Evolutionary conservation across 2,797 vertebrate species (phyloP), one percentile per base, ranked within the genome.

Genomic region (Cirrhinus mrigala): DNA sequence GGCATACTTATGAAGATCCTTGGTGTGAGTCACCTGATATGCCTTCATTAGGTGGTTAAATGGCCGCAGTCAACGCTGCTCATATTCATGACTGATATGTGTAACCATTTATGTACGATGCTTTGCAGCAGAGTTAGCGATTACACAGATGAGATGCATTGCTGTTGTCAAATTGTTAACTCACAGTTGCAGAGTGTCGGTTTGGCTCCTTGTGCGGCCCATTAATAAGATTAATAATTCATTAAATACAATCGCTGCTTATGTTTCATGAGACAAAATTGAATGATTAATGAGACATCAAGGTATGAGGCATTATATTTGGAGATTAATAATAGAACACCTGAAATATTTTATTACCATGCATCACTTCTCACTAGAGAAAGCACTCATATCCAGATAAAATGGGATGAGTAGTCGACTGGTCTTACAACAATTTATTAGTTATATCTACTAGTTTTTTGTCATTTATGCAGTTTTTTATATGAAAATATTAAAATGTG

Each of bases 1-100:
- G 89, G 88, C 89, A 91, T 90, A 88, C 75, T 87, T 89, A 92
- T 91, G 89, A 89, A 85, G 87, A 77, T 78, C 27, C 81, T 68
- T 73, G 70, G 75, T 88, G 82, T 87, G 68, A 74, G 79, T 82
- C 73, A 73, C 77, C 83, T 79, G 83, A 90, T 86, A 64, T 64
- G 74, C 44, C 66, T 85, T 81, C 46, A 48, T 85, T 81, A 71
- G 44, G 79, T 76, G 77, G 44, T 60, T 66, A 66, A 74, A 66
- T 8, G 11, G 78, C 58, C 54, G 16, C 22, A 80, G 24, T 74
- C 71, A 0, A 37, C 33, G 83, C 15, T 80, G 68, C 54, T 87
- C 64, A 1, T 44, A 44, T 7, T 44, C 40, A 73, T 27, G 76
- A 73, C 76, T 87, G 87, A 79, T 83, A 83, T 79, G 44, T 29